Evolutionary conservation across 2,888 invertebrate genomes (phyloP), one percentile per base, ranked within the genome.

Genomic region (Acleris emargana): DNA sequence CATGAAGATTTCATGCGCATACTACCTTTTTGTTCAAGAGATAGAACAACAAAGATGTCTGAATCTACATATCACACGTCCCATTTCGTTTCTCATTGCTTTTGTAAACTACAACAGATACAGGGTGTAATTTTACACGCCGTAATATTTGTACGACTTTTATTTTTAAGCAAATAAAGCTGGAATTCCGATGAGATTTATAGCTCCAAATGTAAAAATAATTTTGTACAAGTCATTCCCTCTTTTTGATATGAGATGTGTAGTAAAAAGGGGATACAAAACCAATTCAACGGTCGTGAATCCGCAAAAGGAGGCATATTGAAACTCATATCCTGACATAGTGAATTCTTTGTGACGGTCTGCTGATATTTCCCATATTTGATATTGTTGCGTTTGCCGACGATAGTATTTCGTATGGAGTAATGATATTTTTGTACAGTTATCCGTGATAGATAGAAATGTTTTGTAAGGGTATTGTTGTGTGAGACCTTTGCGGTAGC

Each of bases 1-100:
- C 13, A 13, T 11, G 4, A 38, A 9, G 13, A 3, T 13, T 13
- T 38, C 13, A 38, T 11, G 13, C 38, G 1, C 4, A 38, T 38
- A 38, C 38, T 13, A 11, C 38, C 11, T 13, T 38, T 38, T 38
- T 38, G 13, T 3, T 3, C 3, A 4, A 13, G 38, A 4, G 13
- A 3, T 1, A 38, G 38, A 38, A 38, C 13, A 38, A 45, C 45
- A 55, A 54, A 59, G 57, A 62, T 61, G 57, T 62, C 58, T 53
- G 62, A 53, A 62, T 67, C 67, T 62, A 67, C 67, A 67, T 62
- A 67, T 67, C 66, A 67, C 66, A 67, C 62, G 62, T 43, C 53
- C 58, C 58, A 62, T 67, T 67, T 67, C 58, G 53, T 50, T 32
- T 47, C 53, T 51, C 49, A 67, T 58, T 53, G 58, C 43, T 54